Percentiles rank a stretch among this genome's conserved stretches.
Conservation (phyloP, 1,140 invertebrate genomes). For the Aleiodes sp. region DNA sequence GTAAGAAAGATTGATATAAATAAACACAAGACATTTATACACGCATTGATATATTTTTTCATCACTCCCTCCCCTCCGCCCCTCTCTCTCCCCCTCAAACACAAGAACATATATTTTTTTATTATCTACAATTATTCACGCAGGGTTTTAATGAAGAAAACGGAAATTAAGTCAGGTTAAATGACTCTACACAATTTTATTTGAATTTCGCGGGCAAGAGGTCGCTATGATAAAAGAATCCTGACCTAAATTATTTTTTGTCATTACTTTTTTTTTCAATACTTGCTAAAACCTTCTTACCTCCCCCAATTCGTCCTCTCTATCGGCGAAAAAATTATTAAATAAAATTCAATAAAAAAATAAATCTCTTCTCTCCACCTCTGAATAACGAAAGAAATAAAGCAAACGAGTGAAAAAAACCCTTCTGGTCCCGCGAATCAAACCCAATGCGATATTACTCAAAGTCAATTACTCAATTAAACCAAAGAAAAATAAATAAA, state of each 20-base stretch:
- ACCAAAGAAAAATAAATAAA: slow-evolving; percentile 14
- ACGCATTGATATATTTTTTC: slow-evolving; percentile 12
- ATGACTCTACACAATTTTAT: background rate
- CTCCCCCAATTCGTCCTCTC: background rate
- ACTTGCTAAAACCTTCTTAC: too few species aligned
- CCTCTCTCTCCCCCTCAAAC: too few species aligned
- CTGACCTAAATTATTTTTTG: slow-evolving; percentile 7
- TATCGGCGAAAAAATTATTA: too few species aligned
- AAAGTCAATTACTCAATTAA: slow-evolving; percentile 63
- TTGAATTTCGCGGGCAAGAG: background rate
- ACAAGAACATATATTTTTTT: slow-evolving; percentile 20
- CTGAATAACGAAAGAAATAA: slow-evolving; percentile 13
- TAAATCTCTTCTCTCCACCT: slow-evolving; percentile 13
- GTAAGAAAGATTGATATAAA: background rate
- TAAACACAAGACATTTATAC: background rate
- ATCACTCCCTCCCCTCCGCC: background rate
- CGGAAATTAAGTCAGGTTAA: background rate
- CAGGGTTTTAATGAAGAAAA: background rate
- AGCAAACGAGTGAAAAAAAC: background rate
- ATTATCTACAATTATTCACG: slow-evolving; percentile 13
- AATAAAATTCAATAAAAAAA: background rate
- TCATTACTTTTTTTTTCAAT: slow-evolving; percentile 29
- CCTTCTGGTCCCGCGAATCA: slow-evolving; percentile 35
- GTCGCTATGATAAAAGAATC: too few species aligned
- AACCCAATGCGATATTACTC: slow-evolving; percentile 58